phyloP scores from a whole-genome alignment of 2,888 invertebrate genomes.

The Phymatocera aterrima region DNA sequence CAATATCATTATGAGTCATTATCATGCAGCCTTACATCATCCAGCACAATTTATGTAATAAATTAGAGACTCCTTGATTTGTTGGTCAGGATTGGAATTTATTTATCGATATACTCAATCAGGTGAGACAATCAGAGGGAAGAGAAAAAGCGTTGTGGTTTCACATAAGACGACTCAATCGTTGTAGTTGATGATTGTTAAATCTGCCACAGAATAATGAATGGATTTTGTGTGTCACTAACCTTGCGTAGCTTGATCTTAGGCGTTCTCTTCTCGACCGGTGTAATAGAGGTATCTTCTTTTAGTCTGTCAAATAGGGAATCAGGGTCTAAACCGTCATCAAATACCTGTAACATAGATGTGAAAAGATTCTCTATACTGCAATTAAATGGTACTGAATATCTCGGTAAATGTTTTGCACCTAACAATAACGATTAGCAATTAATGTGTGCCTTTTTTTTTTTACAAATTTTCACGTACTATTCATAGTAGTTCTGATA shows the following conservation, averaged over 20 bases:
- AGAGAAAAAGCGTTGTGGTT: no score
- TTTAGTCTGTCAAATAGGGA: slow-evolving; percentile 85
- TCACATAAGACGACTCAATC: no score
- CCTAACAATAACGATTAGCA: background rate
- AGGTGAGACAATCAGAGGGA: no score
- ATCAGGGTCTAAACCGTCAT: slow-evolving; percentile 80
- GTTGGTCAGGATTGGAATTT: slow-evolving; percentile 50
- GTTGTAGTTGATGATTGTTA: no score
- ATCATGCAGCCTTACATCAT: background rate
- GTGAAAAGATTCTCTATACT: background rate
- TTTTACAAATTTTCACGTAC: no score
- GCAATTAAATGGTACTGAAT: background rate
- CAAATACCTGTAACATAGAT: slow-evolving; percentile 71
- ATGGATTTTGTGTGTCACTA: slow-evolving; percentile 48
- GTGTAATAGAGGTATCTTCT: slow-evolving; percentile 76
- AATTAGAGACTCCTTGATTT: background rate
- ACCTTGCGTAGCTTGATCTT: slow-evolving; percentile 75
- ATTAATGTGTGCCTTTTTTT: background rate
- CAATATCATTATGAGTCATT: no score
- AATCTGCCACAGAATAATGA: background rate
- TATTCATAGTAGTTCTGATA: no score
- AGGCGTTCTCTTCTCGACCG: slow-evolving; percentile 70
- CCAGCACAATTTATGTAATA: background rate
- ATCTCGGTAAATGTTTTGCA: background rate
- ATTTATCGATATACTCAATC: background rate